A percentile compares a stretch with the other conserved stretches of the same genome.
phyloP scores from a whole-genome alignment of 2,113 vertebrate species.

The Baryphthengus martii region DNA sequence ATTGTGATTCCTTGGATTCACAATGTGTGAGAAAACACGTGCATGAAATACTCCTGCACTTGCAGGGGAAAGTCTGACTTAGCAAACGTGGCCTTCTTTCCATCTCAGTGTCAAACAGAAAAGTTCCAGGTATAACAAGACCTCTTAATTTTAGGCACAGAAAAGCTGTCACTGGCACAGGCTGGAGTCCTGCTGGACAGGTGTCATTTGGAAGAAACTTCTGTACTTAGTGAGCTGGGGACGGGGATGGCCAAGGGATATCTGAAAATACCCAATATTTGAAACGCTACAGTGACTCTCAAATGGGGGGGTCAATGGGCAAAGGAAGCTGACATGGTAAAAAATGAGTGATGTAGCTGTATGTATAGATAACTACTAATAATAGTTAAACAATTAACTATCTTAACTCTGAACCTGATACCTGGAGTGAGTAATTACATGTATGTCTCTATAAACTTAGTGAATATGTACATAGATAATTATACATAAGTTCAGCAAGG shows the following conservation, averaged over 20 bases:
- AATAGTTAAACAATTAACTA: background rate
- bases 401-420: background rate
- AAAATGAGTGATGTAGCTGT: background rate
- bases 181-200: background rate
- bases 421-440: background rate
- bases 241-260: background rate
- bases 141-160: background rate
- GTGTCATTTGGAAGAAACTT: background rate
- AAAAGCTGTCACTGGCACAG: background rate
- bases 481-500: background rate
- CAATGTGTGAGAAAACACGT: background rate
- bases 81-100: background rate
- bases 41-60: background rate
- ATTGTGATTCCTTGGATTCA: background rate
- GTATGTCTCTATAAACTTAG: background rate
- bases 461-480: background rate
- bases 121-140: background rate
- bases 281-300: background rate
- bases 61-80: background rate
- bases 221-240: background rate
- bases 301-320: background rate
- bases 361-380: background rate
- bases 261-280: background rate
- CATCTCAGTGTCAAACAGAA: background rate
- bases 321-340: background rate